Conservation (phyloP, 2,888 invertebrate genomes). For the Ennomos erosarius region DNA sequence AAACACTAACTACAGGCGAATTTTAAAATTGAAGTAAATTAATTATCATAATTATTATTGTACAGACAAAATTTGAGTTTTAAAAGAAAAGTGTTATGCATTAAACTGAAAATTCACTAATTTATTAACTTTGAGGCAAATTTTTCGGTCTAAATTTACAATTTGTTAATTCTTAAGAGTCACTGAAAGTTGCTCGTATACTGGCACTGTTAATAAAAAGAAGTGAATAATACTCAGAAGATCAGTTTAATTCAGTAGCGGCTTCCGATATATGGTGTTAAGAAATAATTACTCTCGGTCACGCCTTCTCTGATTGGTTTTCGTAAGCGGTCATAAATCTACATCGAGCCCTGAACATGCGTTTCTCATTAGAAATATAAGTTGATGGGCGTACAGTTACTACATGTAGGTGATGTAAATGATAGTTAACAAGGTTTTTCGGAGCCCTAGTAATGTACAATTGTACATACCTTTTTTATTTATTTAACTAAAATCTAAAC, state of each 20-base stretch:
- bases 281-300: conserved; percentile 80
- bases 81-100: no score
- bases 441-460: conserved; percentile 17
- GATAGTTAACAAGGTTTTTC: conserved; percentile 37
- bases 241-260: conserved; percentile 64
- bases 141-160: not conserved
- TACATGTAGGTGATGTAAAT: conserved; percentile 50
- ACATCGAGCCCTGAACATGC: conserved; percentile 63
- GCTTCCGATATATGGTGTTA: conserved; percentile 74
- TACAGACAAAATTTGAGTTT: no score
- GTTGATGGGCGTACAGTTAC: conserved; percentile 59
- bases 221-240: conserved; percentile 34
- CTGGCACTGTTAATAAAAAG: conserved; percentile 28
- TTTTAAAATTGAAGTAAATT: no score
- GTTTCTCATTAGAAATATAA: conserved; percentile 70
- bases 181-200: conserved; percentile 13
- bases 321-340: conserved; percentile 77
- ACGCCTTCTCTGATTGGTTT: conserved; percentile 82
- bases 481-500: no score
- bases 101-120: no score
- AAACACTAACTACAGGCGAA: no score
- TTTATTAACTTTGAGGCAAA: no score
- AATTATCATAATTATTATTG: no score
- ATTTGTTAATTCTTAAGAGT: not conserved
- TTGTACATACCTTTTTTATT: not conserved